phyloP scores from a whole-genome alignment of 2,888 invertebrate genomes.

The Noctua comes region DNA sequence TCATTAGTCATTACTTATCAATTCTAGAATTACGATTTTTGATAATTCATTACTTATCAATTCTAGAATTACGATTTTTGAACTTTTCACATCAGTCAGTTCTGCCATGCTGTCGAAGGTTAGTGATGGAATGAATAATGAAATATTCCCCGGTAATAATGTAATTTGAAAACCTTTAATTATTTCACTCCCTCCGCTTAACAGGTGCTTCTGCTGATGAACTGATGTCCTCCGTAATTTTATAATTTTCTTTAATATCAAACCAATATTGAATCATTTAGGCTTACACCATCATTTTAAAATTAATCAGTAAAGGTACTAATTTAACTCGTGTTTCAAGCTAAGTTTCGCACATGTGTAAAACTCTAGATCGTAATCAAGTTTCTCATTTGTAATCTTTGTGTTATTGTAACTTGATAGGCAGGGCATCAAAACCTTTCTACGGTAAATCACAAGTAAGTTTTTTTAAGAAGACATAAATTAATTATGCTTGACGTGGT shows the following conservation, averaged over 20 bases:
- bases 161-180: slow-evolving; percentile 46
- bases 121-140: slow-evolving; percentile 3
- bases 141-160: slow-evolving; percentile 17
- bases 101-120: not conserved
- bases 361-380: not conserved
- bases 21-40: too few species aligned
- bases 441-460: not conserved
- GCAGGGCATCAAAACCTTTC: not conserved
- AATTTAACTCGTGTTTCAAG: not conserved
- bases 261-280: slow-evolving; percentile 20
- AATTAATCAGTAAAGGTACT: not conserved
- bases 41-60: too few species aligned
- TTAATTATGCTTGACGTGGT: slow-evolving; percentile 15
- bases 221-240: slow-evolving; percentile 18
- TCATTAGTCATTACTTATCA: too few species aligned
- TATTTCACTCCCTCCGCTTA: slow-evolving; percentile 33
- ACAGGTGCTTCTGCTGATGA: slow-evolving; percentile 48
- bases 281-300: not conserved
- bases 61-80: not conserved
- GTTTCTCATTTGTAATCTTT: not conserved
- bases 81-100: not conserved
- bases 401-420: not conserved
- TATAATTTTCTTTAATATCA: slow-evolving; percentile 19
- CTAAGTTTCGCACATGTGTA: not conserved
- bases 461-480: not conserved